Evolutionary conservation across 2,888 invertebrate genomes (phyloP), one percentile per base, ranked within the genome.

Genomic region (Nomada hirtipes): DNA sequence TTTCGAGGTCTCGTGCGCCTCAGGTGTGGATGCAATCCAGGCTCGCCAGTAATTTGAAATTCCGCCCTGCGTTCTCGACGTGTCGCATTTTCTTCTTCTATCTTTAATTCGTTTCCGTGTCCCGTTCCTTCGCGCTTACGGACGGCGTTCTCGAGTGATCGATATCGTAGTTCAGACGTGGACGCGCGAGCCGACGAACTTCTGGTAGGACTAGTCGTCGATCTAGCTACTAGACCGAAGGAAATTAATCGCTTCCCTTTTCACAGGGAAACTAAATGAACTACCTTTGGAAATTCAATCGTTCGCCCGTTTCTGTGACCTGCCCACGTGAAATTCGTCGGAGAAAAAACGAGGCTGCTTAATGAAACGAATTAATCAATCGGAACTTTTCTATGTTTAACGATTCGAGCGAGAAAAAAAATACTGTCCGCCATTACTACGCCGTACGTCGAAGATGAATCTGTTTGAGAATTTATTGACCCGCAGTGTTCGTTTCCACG

Each of bases 41-140:
- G 47, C 20, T 74, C 61, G 18, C 52, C 50, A 44, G 52, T 67
- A 44, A 53, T 61, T 78, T 63, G 20, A 79, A 76, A 69, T 60
- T 84, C 67, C 15, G 60, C 23, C 50, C 65, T 52, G 68, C 55
- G 60, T 71, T 73, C 55, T 36, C 59, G 53, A 55, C 53, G 59
- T 70, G 60, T 83, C 79, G 65, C 74, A 65, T 69, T 85, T 72
- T 57, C 44, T 67, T 65, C 18, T 20, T 7, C 15, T 23, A 23
- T 11, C 11, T 63, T 36, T 26, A n/a, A 69, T 23, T 64, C 9
- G 10, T 26, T 44, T 29, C 20, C n/a, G 18, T n/a, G 42, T 59
- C 9, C 29, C 26, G 10, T 36, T 3, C 53, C 18, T 15, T 23
- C 0, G 26, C 9, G 52, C 42, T 18, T 53, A 11, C 57, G 3